Base-by-base conservation (phyloP, 2,113 vertebrate genomes). In the Phrynocephalus versicolor region DNA sequence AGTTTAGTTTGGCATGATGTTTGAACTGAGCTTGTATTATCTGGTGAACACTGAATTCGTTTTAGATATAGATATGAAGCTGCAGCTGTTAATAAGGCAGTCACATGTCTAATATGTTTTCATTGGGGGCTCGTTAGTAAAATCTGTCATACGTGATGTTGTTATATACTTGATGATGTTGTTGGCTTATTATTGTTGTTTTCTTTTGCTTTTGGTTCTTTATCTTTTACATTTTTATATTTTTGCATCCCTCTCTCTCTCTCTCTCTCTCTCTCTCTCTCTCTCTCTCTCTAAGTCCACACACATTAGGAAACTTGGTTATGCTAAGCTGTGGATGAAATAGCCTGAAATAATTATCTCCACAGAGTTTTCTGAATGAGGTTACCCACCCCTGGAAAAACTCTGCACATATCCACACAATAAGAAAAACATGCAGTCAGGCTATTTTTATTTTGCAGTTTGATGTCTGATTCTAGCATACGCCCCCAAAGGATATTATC, bases 401-500 rank as follows among this genome's bases (percentile, higher is more conserved):
- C 80, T 87, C 83, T 82, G 80, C 2, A 12, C 21, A 80, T 25
- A 39, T 6, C 55, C 33, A 70, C 82, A 51, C 87, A 81, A 88
- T 85, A 72, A 89, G 90, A 89, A 85, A 93, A 93, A 92, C 13
- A 85, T 85, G 85, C 87, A 3, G 0, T 57, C 82, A 3, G 85
- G 88, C 82, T 93, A 91, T 88, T 93, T 92, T 87, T 89, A 89
- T 86, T 86, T 83, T 76, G 35, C 83, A 79, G 79, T 93, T 77
- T 60, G 91, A 87, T 84, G 72, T 89, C 80, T 0, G 2, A 93
- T 89, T 85, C 87, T 90, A 86, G 88, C 87, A 88, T 69, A 89
- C 39, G 82, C 89, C 87, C 23, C 81, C 86, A 87, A 93, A 93
- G 93, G 92, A 94, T 92, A 92, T 93, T 91, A 86, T 88, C 90